Conservation (phyloP, 1,140 invertebrate genomes). For the Atta texana region DNA sequence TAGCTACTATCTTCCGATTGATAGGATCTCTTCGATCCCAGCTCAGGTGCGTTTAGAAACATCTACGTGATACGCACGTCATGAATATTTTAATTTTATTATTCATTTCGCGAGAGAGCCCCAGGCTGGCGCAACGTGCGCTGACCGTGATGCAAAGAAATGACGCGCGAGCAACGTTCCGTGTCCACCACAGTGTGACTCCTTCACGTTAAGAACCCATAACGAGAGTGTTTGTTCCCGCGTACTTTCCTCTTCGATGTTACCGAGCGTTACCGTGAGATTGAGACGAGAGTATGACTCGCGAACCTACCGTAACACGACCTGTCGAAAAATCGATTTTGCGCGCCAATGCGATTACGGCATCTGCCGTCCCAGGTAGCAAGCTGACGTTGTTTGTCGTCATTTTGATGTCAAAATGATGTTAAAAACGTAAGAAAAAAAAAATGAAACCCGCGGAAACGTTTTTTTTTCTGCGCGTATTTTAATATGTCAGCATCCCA, state of each 20-base stretch:
- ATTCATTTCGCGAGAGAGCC: not conserved
- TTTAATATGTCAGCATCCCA: too few relatives aligned
- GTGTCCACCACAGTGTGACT: conserved; percentile 4
- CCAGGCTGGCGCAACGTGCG: not conserved
- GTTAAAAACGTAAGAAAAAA: too few relatives aligned
- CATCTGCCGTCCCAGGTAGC: not conserved
- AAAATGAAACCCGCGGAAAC: too few relatives aligned
- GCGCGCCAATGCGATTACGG: not conserved
- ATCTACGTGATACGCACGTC: not conserved
- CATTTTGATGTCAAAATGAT: too few relatives aligned
- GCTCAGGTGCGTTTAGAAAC: not conserved
- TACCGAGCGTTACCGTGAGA: not conserved
- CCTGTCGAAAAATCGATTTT: not conserved
- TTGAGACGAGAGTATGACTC: not conserved
- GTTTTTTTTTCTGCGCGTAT: too few relatives aligned
- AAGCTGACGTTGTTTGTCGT: too few relatives aligned
- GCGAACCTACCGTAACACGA: not conserved
- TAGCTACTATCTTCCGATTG: conserved; percentile 23
- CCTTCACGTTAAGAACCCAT: not conserved
- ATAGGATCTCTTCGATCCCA: conserved; percentile 13
- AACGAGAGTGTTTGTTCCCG: conserved; percentile 46
- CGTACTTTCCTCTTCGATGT: conserved; percentile 27
- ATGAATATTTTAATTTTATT: conserved; percentile 53
- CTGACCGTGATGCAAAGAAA: conserved; percentile 10
- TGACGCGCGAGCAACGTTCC: conserved; percentile 46